Evolutionary conservation across 2,113 vertebrate species (phyloP).

Genomic region (Ictalurus punctatus): DNA sequence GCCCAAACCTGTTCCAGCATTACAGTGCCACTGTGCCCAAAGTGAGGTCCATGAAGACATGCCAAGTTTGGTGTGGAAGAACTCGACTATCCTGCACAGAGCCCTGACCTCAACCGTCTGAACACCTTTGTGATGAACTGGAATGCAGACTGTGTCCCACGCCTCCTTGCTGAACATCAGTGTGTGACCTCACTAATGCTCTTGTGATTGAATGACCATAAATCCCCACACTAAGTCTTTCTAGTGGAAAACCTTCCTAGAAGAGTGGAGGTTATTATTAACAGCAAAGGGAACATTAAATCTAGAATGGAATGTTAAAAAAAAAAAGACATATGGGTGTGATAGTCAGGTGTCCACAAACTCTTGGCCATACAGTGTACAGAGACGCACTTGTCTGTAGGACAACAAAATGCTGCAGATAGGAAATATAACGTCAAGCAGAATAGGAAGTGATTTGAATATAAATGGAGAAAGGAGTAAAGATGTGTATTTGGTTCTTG

Average conservation of each 20-base stretch:
- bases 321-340: background rate
- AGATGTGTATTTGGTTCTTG: background rate
- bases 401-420: background rate
- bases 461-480: conserved; percentile 4
- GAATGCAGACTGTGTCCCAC: background rate
- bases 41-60: background rate
- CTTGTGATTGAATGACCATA: background rate
- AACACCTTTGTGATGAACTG: background rate
- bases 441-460: conserved; percentile 10
- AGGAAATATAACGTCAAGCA: conserved; percentile 14
- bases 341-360: background rate
- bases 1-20: background rate
- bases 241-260: background rate
- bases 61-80: background rate
- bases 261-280: background rate
- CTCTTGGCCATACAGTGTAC: background rate
- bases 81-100: background rate
- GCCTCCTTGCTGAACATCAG: background rate
- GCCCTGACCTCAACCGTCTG: background rate
- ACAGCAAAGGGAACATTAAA: background rate
- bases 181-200: background rate
- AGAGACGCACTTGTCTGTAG: background rate
- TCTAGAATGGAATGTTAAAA: background rate
- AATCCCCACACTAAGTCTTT: background rate
- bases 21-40: background rate